Evolutionary conservation across 2,113 vertebrate species (phyloP).

Genomic region (Urocynchramus pylzowi): DNA sequence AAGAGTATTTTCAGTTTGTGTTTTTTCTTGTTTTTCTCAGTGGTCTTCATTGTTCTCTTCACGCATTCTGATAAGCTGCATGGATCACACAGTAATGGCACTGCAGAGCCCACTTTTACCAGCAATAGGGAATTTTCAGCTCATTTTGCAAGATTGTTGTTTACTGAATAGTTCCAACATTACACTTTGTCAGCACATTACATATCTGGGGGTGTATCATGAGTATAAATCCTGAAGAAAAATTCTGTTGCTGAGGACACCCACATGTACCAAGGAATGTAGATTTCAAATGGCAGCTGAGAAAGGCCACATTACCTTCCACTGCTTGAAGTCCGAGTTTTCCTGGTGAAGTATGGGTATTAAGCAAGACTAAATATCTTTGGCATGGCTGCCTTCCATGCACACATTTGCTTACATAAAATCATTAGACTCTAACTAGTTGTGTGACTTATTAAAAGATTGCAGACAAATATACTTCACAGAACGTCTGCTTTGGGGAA

Average conservation of each 20-base stretch:
- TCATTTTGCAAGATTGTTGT: neutral
- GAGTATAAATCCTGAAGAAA: neutral
- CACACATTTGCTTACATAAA: neutral
- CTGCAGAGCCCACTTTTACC: neutral
- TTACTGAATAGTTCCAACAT: neutral
- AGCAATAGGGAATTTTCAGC: neutral
- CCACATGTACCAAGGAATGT: neutral
- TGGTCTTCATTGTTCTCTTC: neutral
- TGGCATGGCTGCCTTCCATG: neutral
- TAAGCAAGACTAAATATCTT: neutral
- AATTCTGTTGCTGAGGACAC: neutral
- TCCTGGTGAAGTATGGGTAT: neutral
- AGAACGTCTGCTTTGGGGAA: neutral
- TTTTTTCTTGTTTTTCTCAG: neutral
- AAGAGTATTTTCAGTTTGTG: neutral
- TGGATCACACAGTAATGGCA: neutral
- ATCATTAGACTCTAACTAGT: neutral
- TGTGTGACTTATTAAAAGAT: neutral
- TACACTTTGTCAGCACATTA: neutral
- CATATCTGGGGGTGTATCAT: no score
- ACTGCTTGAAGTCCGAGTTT: neutral
- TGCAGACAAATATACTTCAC: neutral
- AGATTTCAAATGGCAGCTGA: neutral
- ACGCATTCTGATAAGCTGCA: neutral
- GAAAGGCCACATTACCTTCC: neutral